phyloP scores from a whole-genome alignment of 2,797 vertebrate genomes.

The Uromys caudimaculatus region DNA sequence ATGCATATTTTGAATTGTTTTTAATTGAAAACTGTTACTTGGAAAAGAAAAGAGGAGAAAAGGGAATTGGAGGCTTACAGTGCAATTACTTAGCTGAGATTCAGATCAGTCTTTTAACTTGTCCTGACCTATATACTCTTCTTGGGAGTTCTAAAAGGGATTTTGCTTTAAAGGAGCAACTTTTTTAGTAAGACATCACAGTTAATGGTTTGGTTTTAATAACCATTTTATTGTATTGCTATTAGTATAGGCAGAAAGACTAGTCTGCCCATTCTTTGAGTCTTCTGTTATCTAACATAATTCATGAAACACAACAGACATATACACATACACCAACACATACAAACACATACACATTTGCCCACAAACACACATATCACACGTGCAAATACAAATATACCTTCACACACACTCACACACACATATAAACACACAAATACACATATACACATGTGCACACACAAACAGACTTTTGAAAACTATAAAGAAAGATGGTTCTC shows the following conservation, averaged over 20 bases:
- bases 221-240: background rate
- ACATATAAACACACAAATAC: background rate
- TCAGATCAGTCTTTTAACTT: constrained; percentile 14
- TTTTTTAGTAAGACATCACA: background rate
- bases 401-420: too few species aligned
- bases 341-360: background rate
- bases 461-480: background rate
- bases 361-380: background rate
- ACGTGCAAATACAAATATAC: background rate
- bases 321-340: too few species aligned
- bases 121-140: background rate
- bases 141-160: background rate
- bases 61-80: background rate
- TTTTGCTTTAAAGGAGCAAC: background rate
- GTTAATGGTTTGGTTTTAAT: background rate
- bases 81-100: background rate
- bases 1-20: background rate
- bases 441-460: background rate
- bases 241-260: background rate
- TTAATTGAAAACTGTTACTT: background rate
- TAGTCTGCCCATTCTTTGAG: background rate
- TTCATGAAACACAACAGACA: background rate
- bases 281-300: background rate
- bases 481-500: background rate
- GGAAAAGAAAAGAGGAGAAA: background rate